Percentiles rank a stretch among this genome's conserved stretches.
These are phyloP conservation scores for Laticauda colubrina DNA, from an alignment of 2,113 vertebrate species.

Conservation along the genomic window DNA sequence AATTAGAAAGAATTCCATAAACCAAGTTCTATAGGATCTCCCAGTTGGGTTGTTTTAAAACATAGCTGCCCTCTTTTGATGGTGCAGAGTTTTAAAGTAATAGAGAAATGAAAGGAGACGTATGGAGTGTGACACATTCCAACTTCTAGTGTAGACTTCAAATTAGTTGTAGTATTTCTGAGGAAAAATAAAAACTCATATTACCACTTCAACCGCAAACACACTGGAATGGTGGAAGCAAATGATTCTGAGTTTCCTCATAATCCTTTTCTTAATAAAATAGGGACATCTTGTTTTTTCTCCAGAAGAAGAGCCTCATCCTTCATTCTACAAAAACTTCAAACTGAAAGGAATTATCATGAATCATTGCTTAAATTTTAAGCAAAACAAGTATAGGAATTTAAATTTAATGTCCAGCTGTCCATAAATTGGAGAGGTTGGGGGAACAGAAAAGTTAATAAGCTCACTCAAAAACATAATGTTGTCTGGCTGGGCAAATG, in stretches of 20 bases:
- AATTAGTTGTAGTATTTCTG: neutral
- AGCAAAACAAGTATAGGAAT: conserved; percentile 52
- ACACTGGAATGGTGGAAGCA: conserved; percentile 12
- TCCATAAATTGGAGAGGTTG: conserved; percentile 46
- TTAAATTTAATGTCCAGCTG: conserved; percentile 47
- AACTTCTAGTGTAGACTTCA: neutral
- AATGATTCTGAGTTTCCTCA: neutral
- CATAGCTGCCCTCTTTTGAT: neutral
- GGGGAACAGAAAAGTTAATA: conserved; percentile 55
- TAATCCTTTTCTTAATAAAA: conserved; percentile 1
- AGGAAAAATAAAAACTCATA: neutral
- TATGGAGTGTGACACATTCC: neutral
- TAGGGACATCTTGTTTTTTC: conserved; percentile 6
- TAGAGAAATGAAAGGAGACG: neutral
- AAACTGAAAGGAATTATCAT: conserved; percentile 9
- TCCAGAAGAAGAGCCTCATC: conserved; percentile 1
- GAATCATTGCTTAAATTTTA: conserved; percentile 38
- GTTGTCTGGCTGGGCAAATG: conserved; percentile 52
- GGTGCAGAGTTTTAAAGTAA: neutral
- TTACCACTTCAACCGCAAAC: neutral
- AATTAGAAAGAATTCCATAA: neutral
- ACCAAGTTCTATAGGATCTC: neutral
- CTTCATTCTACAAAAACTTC: neutral
- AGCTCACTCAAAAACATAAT: conserved; percentile 58
- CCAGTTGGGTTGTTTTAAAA: neutral